Conservation (phyloP, 2,113 vertebrate genomes). For the Pachypanchax playfairii region DNA sequence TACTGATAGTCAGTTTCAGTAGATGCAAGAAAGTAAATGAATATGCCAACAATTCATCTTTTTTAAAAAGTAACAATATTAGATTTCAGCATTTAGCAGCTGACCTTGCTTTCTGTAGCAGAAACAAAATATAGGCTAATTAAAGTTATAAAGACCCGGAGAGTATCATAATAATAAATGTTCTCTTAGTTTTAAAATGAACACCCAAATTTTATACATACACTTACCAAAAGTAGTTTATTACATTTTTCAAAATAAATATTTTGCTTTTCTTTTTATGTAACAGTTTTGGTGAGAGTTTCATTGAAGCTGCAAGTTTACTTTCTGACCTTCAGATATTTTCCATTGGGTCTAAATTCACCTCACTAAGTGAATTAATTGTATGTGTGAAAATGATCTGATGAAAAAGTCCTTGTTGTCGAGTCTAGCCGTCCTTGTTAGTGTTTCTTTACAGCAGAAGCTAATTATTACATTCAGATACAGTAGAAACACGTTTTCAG, state of each 20-base stretch:
- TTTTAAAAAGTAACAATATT: constrained; percentile 58
- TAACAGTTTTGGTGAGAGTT: too few species aligned
- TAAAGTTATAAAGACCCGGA: background rate
- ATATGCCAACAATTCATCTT: constrained; percentile 53
- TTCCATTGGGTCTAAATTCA: background rate
- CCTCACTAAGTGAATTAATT: background rate
- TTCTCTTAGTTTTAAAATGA: too few species aligned
- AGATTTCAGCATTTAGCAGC: constrained; percentile 48
- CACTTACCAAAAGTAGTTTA: too few species aligned
- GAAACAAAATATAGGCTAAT: constrained; percentile 18
- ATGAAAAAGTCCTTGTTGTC: constrained; percentile 5
- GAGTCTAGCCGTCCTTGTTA: constrained; percentile 13
- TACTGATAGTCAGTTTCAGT: constrained; percentile 46
- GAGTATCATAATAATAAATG: background rate
- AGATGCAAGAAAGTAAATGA: constrained; percentile 54
- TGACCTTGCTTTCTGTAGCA: constrained; percentile 46
- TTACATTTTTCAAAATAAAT: too few species aligned
- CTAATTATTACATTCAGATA: constrained; percentile 49
- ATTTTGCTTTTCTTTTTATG: too few species aligned
- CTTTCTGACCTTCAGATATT: background rate
- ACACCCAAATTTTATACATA: too few species aligned
- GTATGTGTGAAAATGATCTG: background rate
- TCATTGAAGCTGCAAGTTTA: too few species aligned
- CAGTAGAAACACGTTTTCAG: constrained; percentile 16
- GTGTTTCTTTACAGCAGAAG: constrained; percentile 6